A percentile compares a stretch with the other conserved stretches of the same genome.
phyloP scores from a whole-genome alignment of 2,113 vertebrate genomes.

The Pteruthius melanotis region DNA sequence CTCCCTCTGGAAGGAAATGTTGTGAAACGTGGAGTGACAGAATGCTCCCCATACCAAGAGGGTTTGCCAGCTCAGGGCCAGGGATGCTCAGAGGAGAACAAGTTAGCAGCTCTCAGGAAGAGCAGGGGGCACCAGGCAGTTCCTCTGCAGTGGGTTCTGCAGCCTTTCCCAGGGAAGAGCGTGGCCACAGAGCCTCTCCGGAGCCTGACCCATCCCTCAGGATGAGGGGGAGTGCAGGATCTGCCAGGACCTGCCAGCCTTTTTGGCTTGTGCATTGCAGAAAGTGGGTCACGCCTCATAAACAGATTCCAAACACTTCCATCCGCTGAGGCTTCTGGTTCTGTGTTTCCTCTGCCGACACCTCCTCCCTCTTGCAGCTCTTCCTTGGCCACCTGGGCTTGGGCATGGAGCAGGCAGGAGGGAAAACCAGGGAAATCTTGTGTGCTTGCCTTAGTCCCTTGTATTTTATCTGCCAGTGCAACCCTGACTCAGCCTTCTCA shows the following conservation, averaged over 20 bases:
- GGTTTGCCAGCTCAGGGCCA: not conserved
- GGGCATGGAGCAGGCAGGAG: not conserved
- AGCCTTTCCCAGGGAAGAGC: not conserved
- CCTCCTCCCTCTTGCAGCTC: not conserved
- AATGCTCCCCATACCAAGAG: not conserved
- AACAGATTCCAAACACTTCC: not conserved
- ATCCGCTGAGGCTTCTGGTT: not conserved
- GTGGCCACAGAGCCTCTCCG: not conserved
- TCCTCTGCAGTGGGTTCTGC: not conserved
- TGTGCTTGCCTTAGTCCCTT: not conserved
- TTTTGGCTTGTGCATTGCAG: not conserved
- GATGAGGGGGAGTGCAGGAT: not conserved
- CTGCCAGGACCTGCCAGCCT: not conserved
- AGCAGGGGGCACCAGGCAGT: rapidly evolving
- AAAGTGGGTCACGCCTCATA: constrained; percentile 24
- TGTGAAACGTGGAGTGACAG: not conserved
- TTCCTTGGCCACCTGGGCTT: not conserved
- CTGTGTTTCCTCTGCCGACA: not conserved
- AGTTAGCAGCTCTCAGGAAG: rapidly evolving
- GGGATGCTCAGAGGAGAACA: not conserved
- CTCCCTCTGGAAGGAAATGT: not conserved
- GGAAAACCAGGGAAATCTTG: not conserved
- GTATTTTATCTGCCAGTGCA: not conserved
- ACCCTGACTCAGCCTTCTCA: not conserved
- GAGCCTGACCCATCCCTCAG: rapidly evolving